These are phyloP conservation scores for Calypte anna DNA, from an alignment of 2,113 vertebrate species.

Conservation along the genomic window DNA sequence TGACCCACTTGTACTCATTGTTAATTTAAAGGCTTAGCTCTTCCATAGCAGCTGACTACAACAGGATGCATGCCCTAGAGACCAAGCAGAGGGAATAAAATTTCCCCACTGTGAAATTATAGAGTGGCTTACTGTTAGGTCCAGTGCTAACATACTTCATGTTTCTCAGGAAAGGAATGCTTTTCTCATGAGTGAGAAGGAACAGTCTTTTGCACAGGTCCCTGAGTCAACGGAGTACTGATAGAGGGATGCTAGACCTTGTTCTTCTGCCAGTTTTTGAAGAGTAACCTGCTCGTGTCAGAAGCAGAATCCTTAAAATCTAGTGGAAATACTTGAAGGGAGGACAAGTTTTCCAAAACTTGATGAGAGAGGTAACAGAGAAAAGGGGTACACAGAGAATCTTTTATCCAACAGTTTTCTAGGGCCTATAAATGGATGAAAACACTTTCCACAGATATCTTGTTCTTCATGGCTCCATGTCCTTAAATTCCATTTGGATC, in stretches of 20 bases:
- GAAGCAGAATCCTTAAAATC: background rate
- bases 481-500: background rate
- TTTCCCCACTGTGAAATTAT: background rate
- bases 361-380: background rate
- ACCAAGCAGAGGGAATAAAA: background rate
- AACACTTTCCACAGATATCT: background rate
- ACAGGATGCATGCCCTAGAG: background rate
- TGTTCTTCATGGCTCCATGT: background rate
- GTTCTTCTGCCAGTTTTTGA: background rate
- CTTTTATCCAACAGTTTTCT: background rate
- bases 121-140: background rate
- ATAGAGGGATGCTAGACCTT: background rate
- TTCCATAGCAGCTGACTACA: background rate
- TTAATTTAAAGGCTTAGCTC: background rate
- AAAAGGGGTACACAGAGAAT: background rate
- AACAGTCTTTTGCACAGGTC: background rate
- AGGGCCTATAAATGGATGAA: background rate
- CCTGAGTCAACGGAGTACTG: background rate
- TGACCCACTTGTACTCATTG: background rate
- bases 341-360: background rate
- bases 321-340: background rate
- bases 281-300: background rate
- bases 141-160: rapidly evolving
- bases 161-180: background rate
- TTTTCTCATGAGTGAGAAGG: background rate